Conservation (phyloP, 2,113 vertebrate genomes). For the Furnarius figulus region DNA sequence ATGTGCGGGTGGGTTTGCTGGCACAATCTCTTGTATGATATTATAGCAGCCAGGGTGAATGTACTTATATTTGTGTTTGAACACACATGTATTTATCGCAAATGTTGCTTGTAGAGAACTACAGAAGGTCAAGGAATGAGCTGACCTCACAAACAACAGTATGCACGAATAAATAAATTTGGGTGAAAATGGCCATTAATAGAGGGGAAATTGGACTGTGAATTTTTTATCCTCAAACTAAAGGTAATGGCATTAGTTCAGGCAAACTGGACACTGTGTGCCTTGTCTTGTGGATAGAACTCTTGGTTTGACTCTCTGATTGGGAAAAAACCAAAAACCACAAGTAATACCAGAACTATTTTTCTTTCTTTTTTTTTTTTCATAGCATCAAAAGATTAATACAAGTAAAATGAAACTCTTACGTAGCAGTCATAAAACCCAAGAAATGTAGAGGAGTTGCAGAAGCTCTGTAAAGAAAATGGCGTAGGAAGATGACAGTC, state of each 20-base stretch:
- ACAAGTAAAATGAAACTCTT: neutral
- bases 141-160: neutral
- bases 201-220: neutral
- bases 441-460: neutral
- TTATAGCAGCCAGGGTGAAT: neutral
- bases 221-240: neutral
- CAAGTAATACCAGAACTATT: neutral
- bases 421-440: neutral
- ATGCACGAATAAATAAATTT: neutral
- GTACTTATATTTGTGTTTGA: neutral
- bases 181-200: neutral
- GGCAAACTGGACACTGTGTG: neutral
- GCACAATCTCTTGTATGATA: neutral
- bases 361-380: neutral
- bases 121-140: neutral
- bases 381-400: neutral
- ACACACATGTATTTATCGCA: accelerated
- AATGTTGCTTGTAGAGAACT: neutral
- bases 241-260: neutral
- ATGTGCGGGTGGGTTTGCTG: neutral
- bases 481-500: neutral
- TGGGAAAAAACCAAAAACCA: neutral
- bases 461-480: neutral
- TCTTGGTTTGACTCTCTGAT: neutral
- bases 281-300: neutral